These are phyloP conservation scores for Saturnia japonica DNA, from an alignment of 2,888 invertebrate genomes.

Conservation along the genomic window DNA sequence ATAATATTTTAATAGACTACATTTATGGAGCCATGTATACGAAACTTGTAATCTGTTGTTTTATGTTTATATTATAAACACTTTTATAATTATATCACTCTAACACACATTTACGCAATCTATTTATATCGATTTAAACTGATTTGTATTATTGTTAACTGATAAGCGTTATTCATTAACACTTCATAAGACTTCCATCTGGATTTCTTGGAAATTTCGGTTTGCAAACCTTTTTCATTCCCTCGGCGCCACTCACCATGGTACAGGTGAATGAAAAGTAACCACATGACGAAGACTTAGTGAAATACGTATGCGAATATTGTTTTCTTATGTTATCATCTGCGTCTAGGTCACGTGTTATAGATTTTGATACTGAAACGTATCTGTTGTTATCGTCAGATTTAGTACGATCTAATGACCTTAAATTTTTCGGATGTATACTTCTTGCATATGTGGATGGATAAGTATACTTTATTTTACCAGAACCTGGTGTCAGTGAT, in stretches of 20 bases:
- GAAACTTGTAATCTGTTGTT: not conserved
- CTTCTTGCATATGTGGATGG: conserved; percentile 53
- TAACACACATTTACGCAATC: not conserved
- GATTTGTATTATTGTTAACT: not conserved
- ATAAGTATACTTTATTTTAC: conserved; percentile 65
- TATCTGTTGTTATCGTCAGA: conserved; percentile 84
- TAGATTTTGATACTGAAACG: conserved; percentile 90
- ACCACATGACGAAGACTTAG: conserved; percentile 93
- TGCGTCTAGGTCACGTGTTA: conserved; percentile 86
- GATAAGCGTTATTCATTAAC: conserved; percentile 48
- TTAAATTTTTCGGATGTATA: conserved; percentile 62
- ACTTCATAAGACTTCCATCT: conserved; percentile 86
- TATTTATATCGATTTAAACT: not conserved
- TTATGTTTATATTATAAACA: not conserved
- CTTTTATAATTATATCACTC: not conserved
- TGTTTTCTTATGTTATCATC: conserved; percentile 85
- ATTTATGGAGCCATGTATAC: not conserved
- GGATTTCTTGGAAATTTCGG: conserved; percentile 90
- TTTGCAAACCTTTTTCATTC: conserved; percentile 90
- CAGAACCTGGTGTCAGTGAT: conserved; percentile 74
- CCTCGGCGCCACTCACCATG: conserved; percentile 88
- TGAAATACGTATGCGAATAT: conserved; percentile 90
- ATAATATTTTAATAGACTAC: not conserved
- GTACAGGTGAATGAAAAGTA: conserved; percentile 94
- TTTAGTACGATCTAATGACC: conserved; percentile 58